A percentile compares a stretch with the other conserved stretches of the same genome.
Conservation (phyloP, 2,797 vertebrate species). For the Decapterus maruadsi region DNA sequence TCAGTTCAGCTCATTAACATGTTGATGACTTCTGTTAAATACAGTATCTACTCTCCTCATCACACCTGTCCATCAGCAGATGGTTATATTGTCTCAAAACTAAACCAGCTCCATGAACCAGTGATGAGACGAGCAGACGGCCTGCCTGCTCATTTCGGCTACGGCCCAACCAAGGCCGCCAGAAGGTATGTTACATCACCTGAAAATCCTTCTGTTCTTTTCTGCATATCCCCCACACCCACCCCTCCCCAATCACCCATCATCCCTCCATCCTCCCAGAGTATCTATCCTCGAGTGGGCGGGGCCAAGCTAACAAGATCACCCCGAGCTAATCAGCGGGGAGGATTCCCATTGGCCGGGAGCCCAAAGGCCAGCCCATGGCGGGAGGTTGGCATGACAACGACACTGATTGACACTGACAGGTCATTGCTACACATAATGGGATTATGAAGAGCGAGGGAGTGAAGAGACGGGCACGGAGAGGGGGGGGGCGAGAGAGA, state of each 20-base stretch:
- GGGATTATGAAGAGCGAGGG: constrained; percentile 73
- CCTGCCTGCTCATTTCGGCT: background rate
- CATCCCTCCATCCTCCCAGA: background rate
- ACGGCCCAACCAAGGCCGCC: background rate
- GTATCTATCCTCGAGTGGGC: constrained; percentile 19
- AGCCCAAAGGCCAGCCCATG: constrained; percentile 27
- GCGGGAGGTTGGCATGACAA: constrained; percentile 69
- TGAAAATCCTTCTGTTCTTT: constrained; percentile 42
- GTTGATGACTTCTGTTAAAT: too few relatives aligned
- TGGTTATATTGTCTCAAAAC: background rate
- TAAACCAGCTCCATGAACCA: background rate
- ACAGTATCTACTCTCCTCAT: too few relatives aligned
- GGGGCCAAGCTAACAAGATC: constrained; percentile 70
- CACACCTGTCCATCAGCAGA: background rate
- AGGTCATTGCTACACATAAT: constrained; percentile 80
- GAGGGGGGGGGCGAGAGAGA: background rate
- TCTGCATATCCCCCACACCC: background rate
- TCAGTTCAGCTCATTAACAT: background rate
- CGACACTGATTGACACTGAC: constrained; percentile 81
- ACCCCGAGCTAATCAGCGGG: constrained; percentile 73
- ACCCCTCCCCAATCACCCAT: constrained; percentile 7
- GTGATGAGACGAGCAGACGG: background rate
- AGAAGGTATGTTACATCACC: constrained; percentile 56
- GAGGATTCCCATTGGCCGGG: constrained; percentile 69
- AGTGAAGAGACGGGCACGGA: background rate